These are phyloP conservation scores for Celastrina argiolus DNA, from an alignment of 2,888 invertebrate genomes.

Conservation along the genomic window DNA sequence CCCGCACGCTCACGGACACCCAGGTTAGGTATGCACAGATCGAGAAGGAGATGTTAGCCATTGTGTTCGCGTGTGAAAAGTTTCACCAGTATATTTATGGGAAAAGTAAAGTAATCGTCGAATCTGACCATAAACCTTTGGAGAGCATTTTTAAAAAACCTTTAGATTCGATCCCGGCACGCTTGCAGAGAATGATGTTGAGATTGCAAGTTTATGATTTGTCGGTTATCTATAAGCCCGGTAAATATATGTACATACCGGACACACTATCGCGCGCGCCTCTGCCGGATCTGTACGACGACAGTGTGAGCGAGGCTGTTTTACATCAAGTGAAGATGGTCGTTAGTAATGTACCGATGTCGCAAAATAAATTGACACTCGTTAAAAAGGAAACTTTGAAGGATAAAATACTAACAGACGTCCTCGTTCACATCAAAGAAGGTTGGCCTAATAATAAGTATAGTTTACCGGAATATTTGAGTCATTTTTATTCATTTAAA, in stretches of 20 bases:
- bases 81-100: constrained; percentile 30
- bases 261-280: constrained; percentile 30
- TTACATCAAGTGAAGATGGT: not conserved
- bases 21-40: constrained; percentile 33
- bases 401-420: not conserved
- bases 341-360: not conserved
- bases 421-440: constrained; percentile 19
- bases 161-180: constrained; percentile 16
- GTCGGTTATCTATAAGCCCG: constrained; percentile 24
- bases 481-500: constrained; percentile 21
- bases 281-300: constrained; percentile 24
- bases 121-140: constrained; percentile 29
- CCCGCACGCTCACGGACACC: constrained; percentile 32
- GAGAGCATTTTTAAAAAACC: constrained; percentile 28
- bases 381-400: not conserved
- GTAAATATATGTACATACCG: constrained; percentile 28
- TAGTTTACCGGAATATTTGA: constrained; percentile 22
- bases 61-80: constrained; percentile 30
- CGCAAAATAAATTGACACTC: not conserved
- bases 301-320: constrained; percentile 20
- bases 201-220: constrained; percentile 27
- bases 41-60: constrained; percentile 34
- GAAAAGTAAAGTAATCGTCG: constrained; percentile 16
- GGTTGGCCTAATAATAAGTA: constrained; percentile 28
- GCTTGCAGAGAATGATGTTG: constrained; percentile 29